phyloP scores from a whole-genome alignment of 2,113 vertebrate species.

The Ictalurus punctatus region DNA sequence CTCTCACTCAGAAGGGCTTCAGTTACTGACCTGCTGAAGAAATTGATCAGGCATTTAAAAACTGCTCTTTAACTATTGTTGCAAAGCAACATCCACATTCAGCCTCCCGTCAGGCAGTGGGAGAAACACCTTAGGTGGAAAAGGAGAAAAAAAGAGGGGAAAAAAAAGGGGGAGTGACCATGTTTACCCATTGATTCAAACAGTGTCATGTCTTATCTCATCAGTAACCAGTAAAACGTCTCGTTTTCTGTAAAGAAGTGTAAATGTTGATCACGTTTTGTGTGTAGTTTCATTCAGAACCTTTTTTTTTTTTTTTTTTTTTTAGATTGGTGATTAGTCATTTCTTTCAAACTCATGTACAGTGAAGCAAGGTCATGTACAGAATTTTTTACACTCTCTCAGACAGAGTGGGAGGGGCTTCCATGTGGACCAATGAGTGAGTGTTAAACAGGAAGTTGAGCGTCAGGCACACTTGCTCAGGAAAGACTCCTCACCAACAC shows the following conservation, averaged over 20 bases:
- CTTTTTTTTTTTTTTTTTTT: not conserved
- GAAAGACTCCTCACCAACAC: constrained; percentile 1
- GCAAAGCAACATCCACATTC: constrained; percentile 53
- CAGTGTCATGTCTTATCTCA: constrained; percentile 28
- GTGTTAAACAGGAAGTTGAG: not conserved
- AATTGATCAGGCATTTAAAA: constrained; percentile 33
- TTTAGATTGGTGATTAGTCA: not conserved
- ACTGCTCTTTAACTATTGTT: constrained; percentile 51
- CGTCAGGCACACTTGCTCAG: not conserved
- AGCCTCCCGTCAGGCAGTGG: constrained; percentile 39
- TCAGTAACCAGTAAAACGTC: constrained; percentile 25
- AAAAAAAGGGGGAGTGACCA: constrained; percentile 20
- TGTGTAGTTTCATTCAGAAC: constrained; percentile 23
- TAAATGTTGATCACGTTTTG: constrained; percentile 20
- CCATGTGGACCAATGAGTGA: constrained; percentile 10
- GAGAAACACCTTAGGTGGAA: constrained; percentile 23
- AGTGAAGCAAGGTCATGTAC: constrained; percentile 3
- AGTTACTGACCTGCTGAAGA: constrained; percentile 23
- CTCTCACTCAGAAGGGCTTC: constrained; percentile 39
- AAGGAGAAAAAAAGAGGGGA: not conserved
- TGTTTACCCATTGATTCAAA: constrained; percentile 18
- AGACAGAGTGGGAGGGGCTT: constrained; percentile 3
- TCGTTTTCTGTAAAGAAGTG: constrained; percentile 28
- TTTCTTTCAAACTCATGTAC: constrained; percentile 15
- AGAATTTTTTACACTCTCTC: constrained; percentile 1